These are phyloP conservation scores for Xyrauchen texanus DNA, from an alignment of 2,113 vertebrate species.

Conservation along the genomic window DNA sequence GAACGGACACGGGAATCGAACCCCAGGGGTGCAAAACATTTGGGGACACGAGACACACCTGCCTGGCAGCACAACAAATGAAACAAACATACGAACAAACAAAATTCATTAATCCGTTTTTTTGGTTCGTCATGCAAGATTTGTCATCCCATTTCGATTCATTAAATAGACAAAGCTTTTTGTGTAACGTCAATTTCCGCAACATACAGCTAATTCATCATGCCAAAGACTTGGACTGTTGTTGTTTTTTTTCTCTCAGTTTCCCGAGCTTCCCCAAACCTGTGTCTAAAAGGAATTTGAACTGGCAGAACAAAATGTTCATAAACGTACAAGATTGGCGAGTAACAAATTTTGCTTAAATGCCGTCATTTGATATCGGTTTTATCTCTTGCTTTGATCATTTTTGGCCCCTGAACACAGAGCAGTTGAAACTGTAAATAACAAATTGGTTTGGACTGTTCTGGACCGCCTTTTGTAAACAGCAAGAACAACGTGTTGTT, in stretches of 20 bases:
- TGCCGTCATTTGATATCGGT: constrained; percentile 44
- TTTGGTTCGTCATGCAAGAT: constrained; percentile 33
- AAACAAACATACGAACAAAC: constrained; percentile 16
- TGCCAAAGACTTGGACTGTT: constrained; percentile 77
- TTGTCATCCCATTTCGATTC: constrained; percentile 47
- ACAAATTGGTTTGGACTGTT: constrained; percentile 40
- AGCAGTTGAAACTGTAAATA: constrained; percentile 38
- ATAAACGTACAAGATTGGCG: constrained; percentile 45
- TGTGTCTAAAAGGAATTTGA: constrained; percentile 66
- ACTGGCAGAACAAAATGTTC: constrained; percentile 50
- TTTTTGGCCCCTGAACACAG: constrained; percentile 47
- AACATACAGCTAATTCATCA: constrained; percentile 80
- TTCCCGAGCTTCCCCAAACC: constrained; percentile 66
- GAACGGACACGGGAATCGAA: constrained; percentile 59
- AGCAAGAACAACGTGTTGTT: constrained; percentile 18
- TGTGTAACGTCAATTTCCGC: constrained; percentile 55
- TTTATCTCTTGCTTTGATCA: constrained; percentile 42
- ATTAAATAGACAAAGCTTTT: constrained; percentile 27
- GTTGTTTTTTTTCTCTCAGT: constrained; percentile 51
- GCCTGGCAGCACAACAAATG: constrained; percentile 52
- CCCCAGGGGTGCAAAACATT: constrained; percentile 56
- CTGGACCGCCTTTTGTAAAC: constrained; percentile 54
- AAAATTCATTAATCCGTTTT: constrained; percentile 46
- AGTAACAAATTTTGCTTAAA: constrained; percentile 56
- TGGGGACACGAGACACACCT: constrained; percentile 52